phyloP scores from a whole-genome alignment of 2,888 invertebrate genomes.

The Leptopilina drosophilae region DNA sequence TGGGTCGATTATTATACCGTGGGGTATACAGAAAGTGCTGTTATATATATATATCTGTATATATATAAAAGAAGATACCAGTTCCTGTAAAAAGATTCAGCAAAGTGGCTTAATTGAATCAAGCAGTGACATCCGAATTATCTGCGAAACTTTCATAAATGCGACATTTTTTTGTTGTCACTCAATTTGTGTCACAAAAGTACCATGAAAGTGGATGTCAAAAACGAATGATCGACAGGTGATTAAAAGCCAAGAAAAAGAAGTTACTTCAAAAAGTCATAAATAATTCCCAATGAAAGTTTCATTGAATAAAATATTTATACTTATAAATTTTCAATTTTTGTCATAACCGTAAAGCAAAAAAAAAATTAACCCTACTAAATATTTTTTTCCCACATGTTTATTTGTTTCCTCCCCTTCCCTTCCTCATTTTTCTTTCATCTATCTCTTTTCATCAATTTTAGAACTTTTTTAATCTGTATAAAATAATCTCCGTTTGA shows the following conservation, averaged over 20 bases:
- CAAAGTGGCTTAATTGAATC: constrained; percentile 41
- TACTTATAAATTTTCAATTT: too few relatives aligned
- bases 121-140: constrained; percentile 35
- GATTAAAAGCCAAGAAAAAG: constrained; percentile 16
- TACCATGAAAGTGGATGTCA: constrained; percentile 35
- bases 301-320: constrained; percentile 6
- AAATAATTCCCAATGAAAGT: constrained; percentile 22
- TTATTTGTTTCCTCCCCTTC: too few relatives aligned
- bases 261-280: not conserved
- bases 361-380: not conserved
- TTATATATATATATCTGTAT: not conserved
- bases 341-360: too few relatives aligned
- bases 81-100: constrained; percentile 17
- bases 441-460: not conserved
- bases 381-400: not conserved
- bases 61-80: constrained; percentile 32
- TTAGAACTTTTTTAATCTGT: not conserved
- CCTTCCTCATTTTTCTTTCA: too few relatives aligned
- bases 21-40: constrained; percentile 45
- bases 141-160: constrained; percentile 32
- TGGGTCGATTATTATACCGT: constrained; percentile 64
- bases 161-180: constrained; percentile 26
- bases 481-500: not conserved
- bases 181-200: constrained; percentile 34
- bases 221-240: constrained; percentile 18